Percentiles rank a stretch among this genome's conserved stretches.
phyloP scores from a whole-genome alignment of 2,797 vertebrate genomes.

The Etheostoma perlongum region DNA sequence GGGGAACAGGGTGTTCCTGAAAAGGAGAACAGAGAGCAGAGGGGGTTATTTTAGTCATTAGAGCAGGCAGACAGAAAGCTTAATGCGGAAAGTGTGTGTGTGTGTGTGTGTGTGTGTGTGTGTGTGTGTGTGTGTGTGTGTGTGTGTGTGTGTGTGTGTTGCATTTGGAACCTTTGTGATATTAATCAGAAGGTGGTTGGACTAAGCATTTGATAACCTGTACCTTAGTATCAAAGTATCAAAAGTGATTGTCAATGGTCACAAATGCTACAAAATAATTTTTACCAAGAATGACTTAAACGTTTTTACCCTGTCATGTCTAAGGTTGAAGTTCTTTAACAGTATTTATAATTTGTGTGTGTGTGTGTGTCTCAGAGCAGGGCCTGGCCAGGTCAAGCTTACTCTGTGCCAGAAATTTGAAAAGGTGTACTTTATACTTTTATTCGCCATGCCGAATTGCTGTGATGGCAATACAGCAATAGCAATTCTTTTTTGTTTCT shows the following conservation, averaged over 20 bases:
- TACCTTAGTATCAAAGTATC: not conserved
- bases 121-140: no score
- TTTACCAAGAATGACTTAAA: not conserved
- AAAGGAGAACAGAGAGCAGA: conserved; percentile 87
- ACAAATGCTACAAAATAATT: not conserved
- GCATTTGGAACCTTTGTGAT: conserved; percentile 4
- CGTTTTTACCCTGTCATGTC: not conserved
- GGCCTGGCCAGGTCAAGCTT: not conserved
- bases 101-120: conserved; percentile 38
- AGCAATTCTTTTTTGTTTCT: conserved; percentile 4
- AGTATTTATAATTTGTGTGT: not conserved
- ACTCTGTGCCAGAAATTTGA: not conserved
- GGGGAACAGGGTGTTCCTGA: conserved; percentile 82
- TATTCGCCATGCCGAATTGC: not conserved
- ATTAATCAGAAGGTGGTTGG: not conserved
- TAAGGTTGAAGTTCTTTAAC: not conserved
- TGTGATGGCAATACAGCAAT: conserved; percentile 9
- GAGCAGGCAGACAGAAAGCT: conserved; percentile 67
- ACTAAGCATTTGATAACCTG: not conserved
- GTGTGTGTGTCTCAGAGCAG: not conserved
- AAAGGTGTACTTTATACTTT: not conserved
- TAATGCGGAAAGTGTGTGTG: conserved; percentile 57
- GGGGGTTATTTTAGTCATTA: conserved; percentile 81
- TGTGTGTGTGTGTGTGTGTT: conserved; percentile 2
- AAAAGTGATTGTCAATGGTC: not conserved